phyloP scores from a whole-genome alignment of 2,888 invertebrate genomes.

The Adelognathus sp. region DNA sequence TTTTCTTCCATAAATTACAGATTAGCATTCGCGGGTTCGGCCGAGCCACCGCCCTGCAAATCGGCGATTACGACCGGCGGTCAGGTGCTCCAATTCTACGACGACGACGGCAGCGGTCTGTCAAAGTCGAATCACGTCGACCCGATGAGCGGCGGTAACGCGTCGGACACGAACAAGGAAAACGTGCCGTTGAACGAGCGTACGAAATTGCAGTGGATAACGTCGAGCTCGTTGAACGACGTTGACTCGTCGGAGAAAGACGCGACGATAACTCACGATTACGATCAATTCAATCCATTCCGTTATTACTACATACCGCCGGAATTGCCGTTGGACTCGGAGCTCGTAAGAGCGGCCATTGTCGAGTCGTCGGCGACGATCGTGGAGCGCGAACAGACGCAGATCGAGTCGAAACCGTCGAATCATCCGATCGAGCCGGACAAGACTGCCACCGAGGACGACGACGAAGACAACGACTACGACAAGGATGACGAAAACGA shows the following conservation, averaged over 20 bases:
- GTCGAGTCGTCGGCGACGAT: conserved; percentile 38
- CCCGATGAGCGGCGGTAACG: not conserved
- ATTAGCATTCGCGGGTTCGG: conserved; percentile 57
- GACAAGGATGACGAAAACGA: not conserved
- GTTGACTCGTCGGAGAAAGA: conserved; percentile 44
- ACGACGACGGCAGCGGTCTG: conserved; percentile 30
- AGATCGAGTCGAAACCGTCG: conserved; percentile 32
- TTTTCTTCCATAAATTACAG: conserved; percentile 30
- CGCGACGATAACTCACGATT: conserved; percentile 66
- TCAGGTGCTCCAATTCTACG: conserved; percentile 44
- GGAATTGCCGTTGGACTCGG: conserved; percentile 81
- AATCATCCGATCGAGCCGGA: conserved; percentile 1
- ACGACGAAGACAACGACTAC: not conserved
- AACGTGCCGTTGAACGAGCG: conserved; percentile 46
- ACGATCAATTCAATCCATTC: conserved; percentile 82
- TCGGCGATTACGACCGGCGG: conserved; percentile 34
- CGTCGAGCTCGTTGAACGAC: conserved; percentile 24
- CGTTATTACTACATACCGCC: conserved; percentile 84
- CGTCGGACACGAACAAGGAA: conserved; percentile 45
- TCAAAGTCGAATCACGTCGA: conserved; percentile 24
- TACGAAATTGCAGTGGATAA: conserved; percentile 33
- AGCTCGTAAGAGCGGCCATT: conserved; percentile 76
- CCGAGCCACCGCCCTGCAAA: conserved; percentile 52
- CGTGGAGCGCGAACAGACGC: conserved; percentile 26
- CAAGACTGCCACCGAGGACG: conserved; percentile 2